phyloP scores from a whole-genome alignment of 2,888 invertebrate species.

The Palloptera scutellata region DNA sequence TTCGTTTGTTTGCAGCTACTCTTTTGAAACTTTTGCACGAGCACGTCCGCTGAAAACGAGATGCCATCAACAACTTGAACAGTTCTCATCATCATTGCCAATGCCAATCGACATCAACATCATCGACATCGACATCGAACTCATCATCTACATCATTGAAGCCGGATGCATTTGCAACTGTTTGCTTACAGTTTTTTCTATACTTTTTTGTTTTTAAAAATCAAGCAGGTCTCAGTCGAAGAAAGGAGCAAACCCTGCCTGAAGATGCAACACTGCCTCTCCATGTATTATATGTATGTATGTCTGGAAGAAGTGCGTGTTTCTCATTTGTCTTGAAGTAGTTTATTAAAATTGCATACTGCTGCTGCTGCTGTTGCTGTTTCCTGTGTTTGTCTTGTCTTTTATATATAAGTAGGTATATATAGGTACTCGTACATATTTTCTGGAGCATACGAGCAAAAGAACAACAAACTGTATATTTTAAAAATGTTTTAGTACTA shows the following conservation, averaged over 20 bases:
- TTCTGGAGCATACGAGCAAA: not conserved
- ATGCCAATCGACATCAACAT: constrained; percentile 8
- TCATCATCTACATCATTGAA: constrained; percentile 7
- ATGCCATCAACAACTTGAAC: constrained; percentile 17
- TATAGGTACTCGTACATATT: too few species aligned
- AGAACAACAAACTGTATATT: not conserved
- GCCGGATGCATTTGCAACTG: constrained; percentile 20
- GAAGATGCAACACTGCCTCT: constrained; percentile 2
- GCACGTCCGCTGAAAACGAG: constrained; percentile 20
- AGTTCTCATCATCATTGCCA: not conserved
- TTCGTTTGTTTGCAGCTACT: too few species aligned
- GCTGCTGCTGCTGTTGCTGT: too few species aligned
- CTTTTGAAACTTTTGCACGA: not conserved
- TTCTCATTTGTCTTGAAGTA: constrained; percentile 39
- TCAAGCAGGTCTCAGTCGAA: not conserved
- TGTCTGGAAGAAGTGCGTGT: constrained; percentile 26
- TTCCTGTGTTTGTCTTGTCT: not conserved
- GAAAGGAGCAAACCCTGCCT: not conserved
- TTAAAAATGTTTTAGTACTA: not conserved
- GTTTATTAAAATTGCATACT: constrained; percentile 51
- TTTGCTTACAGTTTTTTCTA: constrained; percentile 5
- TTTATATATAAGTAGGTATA: too few species aligned
- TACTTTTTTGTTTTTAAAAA: not conserved
- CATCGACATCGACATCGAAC: constrained; percentile 2
- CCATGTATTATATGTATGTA: constrained; percentile 23